These are phyloP conservation scores for Pseudochirops corinnae DNA, from an alignment of 2,797 vertebrate species.

Conservation along the genomic window DNA sequence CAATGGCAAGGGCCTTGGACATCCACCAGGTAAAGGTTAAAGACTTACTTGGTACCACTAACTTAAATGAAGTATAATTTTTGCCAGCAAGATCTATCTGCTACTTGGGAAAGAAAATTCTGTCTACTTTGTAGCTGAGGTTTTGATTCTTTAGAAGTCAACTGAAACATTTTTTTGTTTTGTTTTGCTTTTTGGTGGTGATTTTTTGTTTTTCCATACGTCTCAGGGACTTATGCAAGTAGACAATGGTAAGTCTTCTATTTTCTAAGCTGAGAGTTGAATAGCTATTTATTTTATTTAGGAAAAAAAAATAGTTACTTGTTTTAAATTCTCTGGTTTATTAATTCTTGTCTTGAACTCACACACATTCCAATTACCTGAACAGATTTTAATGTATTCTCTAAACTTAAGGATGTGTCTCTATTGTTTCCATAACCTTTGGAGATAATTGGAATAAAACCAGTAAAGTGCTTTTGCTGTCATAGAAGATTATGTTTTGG, in stretches of 20 bases:
- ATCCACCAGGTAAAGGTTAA: not conserved
- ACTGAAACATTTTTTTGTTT: not conserved
- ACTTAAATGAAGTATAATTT: not conserved
- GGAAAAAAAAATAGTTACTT: conserved; percentile 46
- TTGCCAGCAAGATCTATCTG: not conserved
- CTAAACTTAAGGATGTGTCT: conserved; percentile 64
- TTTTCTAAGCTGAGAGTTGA: not conserved
- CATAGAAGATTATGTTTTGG: conserved; percentile 17
- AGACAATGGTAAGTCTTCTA: not conserved
- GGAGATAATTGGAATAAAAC: conserved; percentile 65
- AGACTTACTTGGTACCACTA: not conserved
- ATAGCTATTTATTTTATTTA: conserved; percentile 34
- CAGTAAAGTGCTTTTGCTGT: conserved; percentile 10
- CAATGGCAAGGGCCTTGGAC: not conserved
- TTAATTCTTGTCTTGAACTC: conserved; percentile 78
- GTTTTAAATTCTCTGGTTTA: conserved; percentile 75
- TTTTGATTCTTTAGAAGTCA: not conserved
- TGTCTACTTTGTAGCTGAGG: not conserved
- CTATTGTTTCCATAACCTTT: conserved; percentile 69
- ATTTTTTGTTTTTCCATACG: not conserved
- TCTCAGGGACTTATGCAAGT: not conserved
- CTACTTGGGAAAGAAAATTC: not conserved
- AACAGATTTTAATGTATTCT: conserved; percentile 74
- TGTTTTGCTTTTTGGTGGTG: not conserved
- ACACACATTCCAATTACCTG: conserved; percentile 77